A percentile compares a stretch with the other conserved stretches of the same genome.
Conservation (phyloP, 2,797 vertebrate species). For the Babyrousa celebensis region DNA sequence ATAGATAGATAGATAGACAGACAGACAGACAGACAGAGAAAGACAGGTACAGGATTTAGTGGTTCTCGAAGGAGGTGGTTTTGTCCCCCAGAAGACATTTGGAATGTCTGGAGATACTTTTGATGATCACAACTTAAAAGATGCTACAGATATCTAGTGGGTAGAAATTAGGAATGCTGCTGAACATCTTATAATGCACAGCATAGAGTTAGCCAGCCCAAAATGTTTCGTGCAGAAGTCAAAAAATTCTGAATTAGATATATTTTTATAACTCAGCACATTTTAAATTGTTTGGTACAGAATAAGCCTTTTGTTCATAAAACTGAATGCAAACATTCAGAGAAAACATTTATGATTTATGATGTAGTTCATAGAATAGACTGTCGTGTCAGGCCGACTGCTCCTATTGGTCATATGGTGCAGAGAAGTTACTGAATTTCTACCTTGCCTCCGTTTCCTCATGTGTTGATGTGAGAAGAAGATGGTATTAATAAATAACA, state of each 20-base stretch:
- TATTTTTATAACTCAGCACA: neutral
- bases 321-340: conserved; percentile 35
- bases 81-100: neutral
- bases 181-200: neutral
- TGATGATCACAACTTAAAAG: neutral
- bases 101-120: neutral
- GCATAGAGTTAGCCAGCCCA: neutral
- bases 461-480: conserved; percentile 1
- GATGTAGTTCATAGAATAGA: neutral
- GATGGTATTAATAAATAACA: neutral
- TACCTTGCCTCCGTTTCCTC: neutral
- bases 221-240: neutral
- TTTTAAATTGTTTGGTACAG: neutral
- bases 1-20: neutral
- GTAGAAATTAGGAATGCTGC: neutral
- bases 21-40: too few species aligned
- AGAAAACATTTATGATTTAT: neutral
- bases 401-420: neutral
- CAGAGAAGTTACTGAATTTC: neutral
- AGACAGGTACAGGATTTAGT: neutral
- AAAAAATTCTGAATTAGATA: neutral
- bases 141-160: neutral
- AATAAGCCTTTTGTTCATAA: conserved; percentile 13
- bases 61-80: neutral
- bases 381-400: neutral